Base-by-base conservation (phyloP, 2,113 vertebrate species). In the Cephalopholis sonnerati region DNA sequence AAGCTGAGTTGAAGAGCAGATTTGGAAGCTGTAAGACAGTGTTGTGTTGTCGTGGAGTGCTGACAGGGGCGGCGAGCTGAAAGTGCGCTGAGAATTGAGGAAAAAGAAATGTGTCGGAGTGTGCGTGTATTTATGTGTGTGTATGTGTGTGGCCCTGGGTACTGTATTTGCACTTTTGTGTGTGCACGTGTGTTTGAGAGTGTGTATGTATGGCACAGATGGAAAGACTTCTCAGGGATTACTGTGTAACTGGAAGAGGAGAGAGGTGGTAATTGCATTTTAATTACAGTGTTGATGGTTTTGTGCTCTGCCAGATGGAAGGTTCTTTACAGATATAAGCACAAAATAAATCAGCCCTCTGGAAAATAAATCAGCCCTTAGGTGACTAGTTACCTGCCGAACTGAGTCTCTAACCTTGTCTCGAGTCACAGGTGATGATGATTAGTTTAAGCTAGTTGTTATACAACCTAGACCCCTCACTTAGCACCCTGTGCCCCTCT, bases 211-310 rank as follows among this genome's bases (percentile, higher is more conserved):
- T 96, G 94, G 96, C 96, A 96, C 97, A 98, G 97, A 98, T 98
- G 96, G 96, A 98, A 97, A 96, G 96, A 96, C 96, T 94, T 96
- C 97, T 96, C 94, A 95, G 97, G 97, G 97, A 98, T 97, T 97
- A 96, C 91, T 65, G 96, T 95, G 94, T 91, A 93, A 92, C 92
- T 92, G 93, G 91, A 91, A 95, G 91, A 95, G 91, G 92, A 95
- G 95, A 91, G 95, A 96, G 96, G 96, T 96, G 95, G 96, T 97
- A 98, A 99, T 98, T 98, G 97, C 97, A 96, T 98, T 98, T 99
- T 99, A 98, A 99, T 99, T 98, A 97, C 96, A 96, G 96, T 96
- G 95, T 96, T 99, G 97, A 97, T 97, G 96, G 95, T 97, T 97
- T 97, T 91, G 95, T 95, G 94, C 96, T 95, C 93, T 96, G 96